Conservation (phyloP, 2,797 vertebrate genomes). For the Distichodus sexfasciatus region DNA sequence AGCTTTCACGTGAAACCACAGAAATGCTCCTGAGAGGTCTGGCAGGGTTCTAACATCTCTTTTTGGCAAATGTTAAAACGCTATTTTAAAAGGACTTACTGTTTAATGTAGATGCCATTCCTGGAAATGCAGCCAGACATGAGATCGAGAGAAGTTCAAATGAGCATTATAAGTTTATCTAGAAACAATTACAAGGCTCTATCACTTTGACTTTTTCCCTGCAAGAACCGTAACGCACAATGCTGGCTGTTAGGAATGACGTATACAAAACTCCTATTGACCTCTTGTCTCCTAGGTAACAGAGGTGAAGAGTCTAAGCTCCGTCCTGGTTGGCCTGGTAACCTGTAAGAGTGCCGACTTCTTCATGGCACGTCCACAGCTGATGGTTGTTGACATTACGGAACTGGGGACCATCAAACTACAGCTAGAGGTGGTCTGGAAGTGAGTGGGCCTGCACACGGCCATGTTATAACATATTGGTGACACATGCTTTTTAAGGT, state of each 20-base stretch:
- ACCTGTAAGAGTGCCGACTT: conserved; percentile 86
- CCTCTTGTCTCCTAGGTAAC: conserved; percentile 77
- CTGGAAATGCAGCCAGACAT: not conserved
- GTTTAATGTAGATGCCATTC: conserved; percentile 9
- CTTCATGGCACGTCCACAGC: conserved; percentile 83
- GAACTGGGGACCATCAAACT: conserved; percentile 97
- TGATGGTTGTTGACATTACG: conserved; percentile 90
- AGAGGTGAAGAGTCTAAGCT: conserved; percentile 88
- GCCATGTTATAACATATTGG: not conserved
- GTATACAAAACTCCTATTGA: not conserved
- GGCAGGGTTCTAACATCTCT: conserved; percentile 25
- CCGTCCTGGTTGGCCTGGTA: conserved; percentile 84
- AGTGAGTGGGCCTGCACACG: conserved; percentile 69
- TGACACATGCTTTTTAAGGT: too few species aligned
- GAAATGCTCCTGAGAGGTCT: conserved; percentile 17
- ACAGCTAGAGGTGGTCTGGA: conserved; percentile 92
- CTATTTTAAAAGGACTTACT: conserved; percentile 18
- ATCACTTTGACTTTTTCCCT: too few species aligned
- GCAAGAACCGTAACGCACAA: too few species aligned
- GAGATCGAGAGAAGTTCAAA: not conserved
- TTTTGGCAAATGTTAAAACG: not conserved
- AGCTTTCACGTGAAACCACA: conserved; percentile 10
- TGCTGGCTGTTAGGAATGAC: too few species aligned
- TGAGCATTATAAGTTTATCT: not conserved
- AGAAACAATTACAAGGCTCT: too few species aligned